Evolutionary conservation across 2,888 invertebrate species (phyloP), one percentile per base, ranked within the genome.

Genomic region (Myathropa florea): DNA sequence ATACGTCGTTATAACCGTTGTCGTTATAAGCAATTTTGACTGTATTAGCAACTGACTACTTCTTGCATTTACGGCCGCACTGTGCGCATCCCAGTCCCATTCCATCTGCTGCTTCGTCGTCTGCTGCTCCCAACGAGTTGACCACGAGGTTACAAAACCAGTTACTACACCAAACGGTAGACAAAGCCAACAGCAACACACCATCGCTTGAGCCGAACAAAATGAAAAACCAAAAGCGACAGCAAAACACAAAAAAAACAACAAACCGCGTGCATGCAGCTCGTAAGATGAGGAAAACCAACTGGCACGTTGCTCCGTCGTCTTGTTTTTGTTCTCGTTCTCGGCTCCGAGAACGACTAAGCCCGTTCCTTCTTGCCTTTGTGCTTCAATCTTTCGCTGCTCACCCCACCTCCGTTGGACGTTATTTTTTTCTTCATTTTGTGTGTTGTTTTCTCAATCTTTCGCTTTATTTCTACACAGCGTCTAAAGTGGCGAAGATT

Each of bases 101-200:
- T 39, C 46, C 33, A 55, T 53, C 63, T 18, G 18, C 36, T 59
- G 23, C 9, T 46, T n/a, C 46, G 24, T 24, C 57, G 23, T 57
- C 57, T 23, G 1, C 33, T n/a, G 10, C 7, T 55, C 21, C 36
- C 4, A 57, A 57, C 63, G 46, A 72, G 33, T 73, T 72, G 39
- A 72, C 60, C 79, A 80, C 75, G 70, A 71, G 70, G 75, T 65
- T 71, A 84, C 60, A 80, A 70, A 79, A 79, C 73, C 68, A 64
- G 72, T 72, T 36, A 59, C 57, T 59, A 68, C 63, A 73, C 53
- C 59, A 75, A 79, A 83, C 46, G 68, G 59, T 60, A 79, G 60
- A 79, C 68, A 83, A 79, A 79, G 39, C 33, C 65, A 73, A 64
- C 18, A 79, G 59, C 65, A 46, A 18, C 46, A 33, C 33, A 46